phyloP scores from a whole-genome alignment of 2,888 invertebrate species.

The Cremastinae sp. region DNA sequence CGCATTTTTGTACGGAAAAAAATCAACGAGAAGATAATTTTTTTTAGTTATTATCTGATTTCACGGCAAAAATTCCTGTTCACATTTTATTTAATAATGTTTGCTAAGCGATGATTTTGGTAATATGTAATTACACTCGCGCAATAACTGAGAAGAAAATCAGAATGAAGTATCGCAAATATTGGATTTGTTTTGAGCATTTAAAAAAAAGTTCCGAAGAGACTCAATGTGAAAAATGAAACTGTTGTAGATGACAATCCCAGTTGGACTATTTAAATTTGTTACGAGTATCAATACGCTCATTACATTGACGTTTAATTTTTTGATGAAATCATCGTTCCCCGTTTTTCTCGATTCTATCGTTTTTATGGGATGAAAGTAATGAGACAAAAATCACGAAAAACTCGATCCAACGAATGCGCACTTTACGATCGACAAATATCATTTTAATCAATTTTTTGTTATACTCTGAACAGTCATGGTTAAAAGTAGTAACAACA shows the following conservation, averaged over 20 bases:
- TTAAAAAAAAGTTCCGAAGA: conserved; percentile 29
- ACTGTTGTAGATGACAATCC: conserved; percentile 42
- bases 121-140: no score
- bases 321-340: conserved; percentile 24
- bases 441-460: no score
- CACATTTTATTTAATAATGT: no score
- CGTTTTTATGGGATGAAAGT: no score
- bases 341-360: no score
- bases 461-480: not conserved
- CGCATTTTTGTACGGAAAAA: conserved; percentile 45
- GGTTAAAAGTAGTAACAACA: not conserved
- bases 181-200: conserved; percentile 49
- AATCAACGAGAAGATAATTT: conserved; percentile 10
- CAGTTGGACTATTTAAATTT: conserved; percentile 40
- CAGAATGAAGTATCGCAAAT: not conserved
- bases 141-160: conserved; percentile 23
- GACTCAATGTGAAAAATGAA: conserved; percentile 31
- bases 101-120: no score
- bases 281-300: conserved; percentile 27
- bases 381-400: no score
- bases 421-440: no score
- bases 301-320: conserved; percentile 19
- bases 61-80: no score
- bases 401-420: conserved; percentile 46
- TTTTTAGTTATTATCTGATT: conserved; percentile 25